These are phyloP conservation scores for Agonopterix heracliana DNA, from an alignment of 2,888 invertebrate species.

Conservation along the genomic window DNA sequence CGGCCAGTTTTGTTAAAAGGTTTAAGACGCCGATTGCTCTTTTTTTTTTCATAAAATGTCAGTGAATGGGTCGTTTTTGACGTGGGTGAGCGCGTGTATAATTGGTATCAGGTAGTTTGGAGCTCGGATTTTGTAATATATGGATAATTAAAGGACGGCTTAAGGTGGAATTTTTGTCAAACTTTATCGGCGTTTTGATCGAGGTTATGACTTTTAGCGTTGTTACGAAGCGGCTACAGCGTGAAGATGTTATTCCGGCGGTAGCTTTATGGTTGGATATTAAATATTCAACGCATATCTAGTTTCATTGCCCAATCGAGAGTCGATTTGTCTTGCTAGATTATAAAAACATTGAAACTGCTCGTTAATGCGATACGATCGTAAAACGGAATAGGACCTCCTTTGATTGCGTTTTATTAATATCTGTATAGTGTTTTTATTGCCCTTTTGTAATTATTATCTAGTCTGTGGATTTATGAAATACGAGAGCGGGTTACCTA, in stretches of 20 bases:
- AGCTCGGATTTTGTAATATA: slow-evolving; percentile 65
- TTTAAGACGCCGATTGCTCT: slow-evolving; percentile 58
- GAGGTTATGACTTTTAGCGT: slow-evolving; percentile 60
- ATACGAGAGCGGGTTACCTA: background rate
- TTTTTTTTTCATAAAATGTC: slow-evolving; percentile 58
- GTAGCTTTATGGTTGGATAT: slow-evolving; percentile 63
- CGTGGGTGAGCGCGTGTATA: slow-evolving; percentile 75
- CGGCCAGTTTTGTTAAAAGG: slow-evolving; percentile 72
- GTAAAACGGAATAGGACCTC: slow-evolving; percentile 49
- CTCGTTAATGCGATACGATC: slow-evolving; percentile 49
- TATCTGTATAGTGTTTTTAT: slow-evolving; percentile 6
- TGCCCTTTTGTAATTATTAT: slow-evolving; percentile 8
- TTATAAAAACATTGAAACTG: slow-evolving; percentile 58
- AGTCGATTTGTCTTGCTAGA: slow-evolving; percentile 64
- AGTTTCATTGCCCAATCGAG: slow-evolving; percentile 44
- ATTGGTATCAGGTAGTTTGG: slow-evolving; percentile 72
- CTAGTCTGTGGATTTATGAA: background rate
- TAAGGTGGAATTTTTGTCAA: slow-evolving; percentile 75
- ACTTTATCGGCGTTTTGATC: slow-evolving; percentile 73
- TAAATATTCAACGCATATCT: slow-evolving; percentile 39
- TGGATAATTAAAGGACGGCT: slow-evolving; percentile 74
- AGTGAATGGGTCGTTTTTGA: slow-evolving; percentile 61
- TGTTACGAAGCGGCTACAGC: slow-evolving; percentile 29
- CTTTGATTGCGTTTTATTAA: slow-evolving; percentile 55
- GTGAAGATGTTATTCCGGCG: slow-evolving; percentile 53